Evolutionary conservation across 2,113 vertebrate genomes (phyloP).

Genomic region (Sorex fumeus): DNA sequence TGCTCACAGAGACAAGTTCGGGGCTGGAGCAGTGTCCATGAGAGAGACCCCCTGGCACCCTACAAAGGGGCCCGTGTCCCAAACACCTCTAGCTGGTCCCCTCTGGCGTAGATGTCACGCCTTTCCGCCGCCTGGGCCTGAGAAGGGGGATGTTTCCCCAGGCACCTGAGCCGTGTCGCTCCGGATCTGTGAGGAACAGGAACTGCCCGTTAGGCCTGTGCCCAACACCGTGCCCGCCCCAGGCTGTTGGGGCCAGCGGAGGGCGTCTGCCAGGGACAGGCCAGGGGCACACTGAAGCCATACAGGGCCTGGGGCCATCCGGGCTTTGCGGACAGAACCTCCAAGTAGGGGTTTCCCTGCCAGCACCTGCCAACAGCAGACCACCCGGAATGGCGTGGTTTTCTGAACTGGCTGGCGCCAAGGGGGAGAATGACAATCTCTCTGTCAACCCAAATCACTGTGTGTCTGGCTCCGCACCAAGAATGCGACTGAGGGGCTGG

Average conservation of each 20-base stretch:
- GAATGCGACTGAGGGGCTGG: no score
- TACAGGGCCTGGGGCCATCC: background rate
- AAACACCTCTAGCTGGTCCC: conserved; percentile 85
- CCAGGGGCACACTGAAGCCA: background rate
- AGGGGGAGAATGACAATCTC: background rate
- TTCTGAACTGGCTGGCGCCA: background rate
- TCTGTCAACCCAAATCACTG: background rate
- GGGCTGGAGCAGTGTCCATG: no score
- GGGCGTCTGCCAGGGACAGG: background rate
- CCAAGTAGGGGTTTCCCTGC: background rate
- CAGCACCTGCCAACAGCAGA: background rate
- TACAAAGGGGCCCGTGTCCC: rapidly evolving
- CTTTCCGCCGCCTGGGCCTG: conserved; percentile 81
- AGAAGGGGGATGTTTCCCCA: conserved; percentile 75
- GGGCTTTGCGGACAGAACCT: background rate
- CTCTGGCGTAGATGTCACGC: conserved; percentile 79
- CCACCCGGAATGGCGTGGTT: background rate
- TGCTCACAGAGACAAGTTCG: no score
- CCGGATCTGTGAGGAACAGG: conserved; percentile 80
- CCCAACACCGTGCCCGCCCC: rapidly evolving
- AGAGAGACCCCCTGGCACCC: no score
- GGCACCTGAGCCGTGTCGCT: conserved; percentile 82
- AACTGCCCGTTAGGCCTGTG: background rate
- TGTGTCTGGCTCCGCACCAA: no score
- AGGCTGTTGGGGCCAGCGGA: no score